These are phyloP conservation scores for Wiebesia pumilae DNA, from an alignment of 1,140 invertebrate species.

Conservation along the genomic window DNA sequence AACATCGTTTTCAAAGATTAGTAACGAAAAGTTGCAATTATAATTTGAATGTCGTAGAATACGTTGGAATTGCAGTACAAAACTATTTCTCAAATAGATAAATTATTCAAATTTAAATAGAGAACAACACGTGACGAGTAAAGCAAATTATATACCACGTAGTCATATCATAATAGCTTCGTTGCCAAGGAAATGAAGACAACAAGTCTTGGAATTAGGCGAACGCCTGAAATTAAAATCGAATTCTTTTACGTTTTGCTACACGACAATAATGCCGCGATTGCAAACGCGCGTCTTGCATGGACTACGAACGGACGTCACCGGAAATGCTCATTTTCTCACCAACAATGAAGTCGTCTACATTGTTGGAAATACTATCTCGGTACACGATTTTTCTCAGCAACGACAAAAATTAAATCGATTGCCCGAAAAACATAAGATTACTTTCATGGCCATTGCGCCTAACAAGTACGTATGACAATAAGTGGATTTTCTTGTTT, in stretches of 20 bases:
- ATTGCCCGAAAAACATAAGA: constrained; percentile 73
- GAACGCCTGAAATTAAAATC: not conserved
- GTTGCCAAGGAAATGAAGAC: constrained; percentile 51
- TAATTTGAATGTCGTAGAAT: not conserved
- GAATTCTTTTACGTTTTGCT: not conserved
- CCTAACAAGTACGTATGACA: constrained; percentile 78
- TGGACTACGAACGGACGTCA: constrained; percentile 77
- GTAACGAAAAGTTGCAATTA: too few relatives aligned
- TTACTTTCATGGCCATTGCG: constrained; percentile 78
- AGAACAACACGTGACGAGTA: not conserved
- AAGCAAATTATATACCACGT: not conserved
- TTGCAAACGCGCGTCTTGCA: constrained; percentile 76
- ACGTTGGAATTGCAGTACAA: not conserved
- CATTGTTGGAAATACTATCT: constrained; percentile 80
- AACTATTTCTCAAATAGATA: not conserved
- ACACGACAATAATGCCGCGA: constrained; percentile 21
- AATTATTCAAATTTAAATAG: too few relatives aligned
- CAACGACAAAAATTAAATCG: constrained; percentile 68
- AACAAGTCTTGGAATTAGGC: constrained; percentile 27
- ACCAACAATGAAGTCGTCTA: constrained; percentile 82
- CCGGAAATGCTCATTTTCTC: constrained; percentile 80
- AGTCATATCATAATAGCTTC: not conserved
- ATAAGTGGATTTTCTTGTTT: constrained; percentile 32
- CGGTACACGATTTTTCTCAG: constrained; percentile 78
- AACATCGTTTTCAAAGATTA: too few relatives aligned